phyloP scores from a whole-genome alignment of 2,113 vertebrate genomes.

The Rhinoderma darwinii region DNA sequence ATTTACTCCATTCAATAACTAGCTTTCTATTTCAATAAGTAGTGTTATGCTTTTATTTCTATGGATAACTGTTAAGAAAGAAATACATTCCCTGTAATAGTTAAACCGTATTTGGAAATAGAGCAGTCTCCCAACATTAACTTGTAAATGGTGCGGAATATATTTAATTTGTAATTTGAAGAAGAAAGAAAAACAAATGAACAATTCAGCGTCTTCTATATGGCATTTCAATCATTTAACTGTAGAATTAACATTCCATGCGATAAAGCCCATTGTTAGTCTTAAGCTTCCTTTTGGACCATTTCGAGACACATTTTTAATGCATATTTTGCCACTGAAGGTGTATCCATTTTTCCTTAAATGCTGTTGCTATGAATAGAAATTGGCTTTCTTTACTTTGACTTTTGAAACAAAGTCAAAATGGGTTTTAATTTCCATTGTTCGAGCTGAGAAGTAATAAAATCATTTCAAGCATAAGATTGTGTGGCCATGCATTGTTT shows the following conservation, averaged over 20 bases:
- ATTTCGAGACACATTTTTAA: constrained; percentile 46
- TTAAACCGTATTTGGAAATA: not conserved
- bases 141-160: constrained; percentile 31
- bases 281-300: constrained; percentile 35
- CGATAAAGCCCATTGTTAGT: constrained; percentile 40
- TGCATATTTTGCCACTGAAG: constrained; percentile 38
- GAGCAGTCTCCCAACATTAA: constrained; percentile 30
- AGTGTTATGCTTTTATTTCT: not conserved
- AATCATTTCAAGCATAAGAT: constrained; percentile 47
- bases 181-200: constrained; percentile 7
- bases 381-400: constrained; percentile 25
- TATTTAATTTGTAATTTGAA: constrained; percentile 39
- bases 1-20: not conserved
- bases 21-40: not conserved
- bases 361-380: constrained; percentile 38
- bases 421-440: constrained; percentile 52
- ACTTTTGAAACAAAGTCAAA: constrained; percentile 48
- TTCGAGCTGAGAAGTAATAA: constrained; percentile 46
- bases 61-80: not conserved
- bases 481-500: constrained; percentile 11
- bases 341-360: constrained; percentile 28
- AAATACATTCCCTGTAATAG: not conserved
- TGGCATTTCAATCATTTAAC: constrained; percentile 47
- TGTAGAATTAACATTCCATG: constrained; percentile 44
- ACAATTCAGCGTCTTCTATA: constrained; percentile 2